Evolutionary conservation across 2,113 vertebrate species (phyloP), one percentile per base, ranked within the genome.

Genomic region (Cyphomyrus plagiostoma): DNA sequence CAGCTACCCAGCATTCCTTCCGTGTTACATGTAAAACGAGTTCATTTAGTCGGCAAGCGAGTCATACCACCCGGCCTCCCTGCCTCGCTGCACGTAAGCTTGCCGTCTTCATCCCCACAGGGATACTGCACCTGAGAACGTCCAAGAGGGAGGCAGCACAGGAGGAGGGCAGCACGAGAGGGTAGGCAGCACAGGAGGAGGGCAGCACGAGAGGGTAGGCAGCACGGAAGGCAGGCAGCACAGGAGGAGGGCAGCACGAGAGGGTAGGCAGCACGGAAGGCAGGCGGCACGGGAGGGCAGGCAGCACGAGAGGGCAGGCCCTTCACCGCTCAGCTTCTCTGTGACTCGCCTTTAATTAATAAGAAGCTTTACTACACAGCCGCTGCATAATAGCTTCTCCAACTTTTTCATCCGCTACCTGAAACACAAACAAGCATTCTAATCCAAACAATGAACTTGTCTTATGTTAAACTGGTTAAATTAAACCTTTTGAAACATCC

Each of bases 401-500:
- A 86, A 42, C 21, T 13, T 86, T 49, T 86, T 49, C 7, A 4
- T 86, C 48, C n/a, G 3, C 74, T 80, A 80, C 46, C 45, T 86
- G 26, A 86, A 86, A 50, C 92, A 94, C 94, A 94, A 91, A 94
- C 94, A 93, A 91, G 26, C 26, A 39, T 46, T 48, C 9, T 88
- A 48, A 13, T 45, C 62, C 52, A 85, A 94, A 94, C 95, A 92
- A 91, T 92, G 66, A 94, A 94, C 95, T 90, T 89, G 93, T 95
- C 96, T 96, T 94, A 95, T 94, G 94, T 95, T 48, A 90, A 56
- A n/a, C 89, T 10, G 53, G 30, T 26, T 77, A 90, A 53, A 87
- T 56, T 7, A 90, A 90, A 90, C 89, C 50, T n/a, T 80, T 80
- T 95, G 95, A 92, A 92, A 91, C 94, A 95, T 95, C 95, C 94